Evolutionary conservation across 2,797 vertebrate genomes (phyloP).

Genomic region (Crypturellus tataupa): DNA sequence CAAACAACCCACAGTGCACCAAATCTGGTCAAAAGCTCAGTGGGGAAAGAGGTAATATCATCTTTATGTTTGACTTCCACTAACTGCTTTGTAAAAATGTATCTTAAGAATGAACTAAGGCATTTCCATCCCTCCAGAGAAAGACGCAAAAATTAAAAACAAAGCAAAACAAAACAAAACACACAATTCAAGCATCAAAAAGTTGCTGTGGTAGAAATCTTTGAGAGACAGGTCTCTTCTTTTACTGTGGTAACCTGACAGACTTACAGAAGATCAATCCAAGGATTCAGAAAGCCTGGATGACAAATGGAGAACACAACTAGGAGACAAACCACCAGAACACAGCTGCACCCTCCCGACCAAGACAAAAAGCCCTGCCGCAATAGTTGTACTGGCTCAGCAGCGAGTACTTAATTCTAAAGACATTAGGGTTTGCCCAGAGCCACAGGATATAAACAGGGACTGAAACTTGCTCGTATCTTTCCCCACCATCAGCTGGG

Average conservation of each 20-base stretch:
- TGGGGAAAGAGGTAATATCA: not conserved
- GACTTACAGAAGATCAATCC: not conserved
- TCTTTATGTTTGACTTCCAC: not conserved
- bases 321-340: not conserved
- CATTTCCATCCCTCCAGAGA: not conserved
- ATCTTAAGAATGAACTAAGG: not conserved
- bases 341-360: not conserved
- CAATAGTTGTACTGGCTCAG: not conserved
- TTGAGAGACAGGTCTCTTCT: not conserved
- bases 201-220: not conserved
- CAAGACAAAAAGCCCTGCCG: slow-evolving; percentile 20
- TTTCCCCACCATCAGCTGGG: not conserved
- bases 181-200: not conserved
- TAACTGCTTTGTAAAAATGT: not conserved
- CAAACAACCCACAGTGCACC: not conserved
- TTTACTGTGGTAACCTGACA: not conserved
- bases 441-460: slow-evolving; percentile 42
- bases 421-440: not conserved
- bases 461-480: slow-evolving; percentile 22
- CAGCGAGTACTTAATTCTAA: slow-evolving; percentile 25
- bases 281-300: not conserved
- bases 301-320: not conserved
- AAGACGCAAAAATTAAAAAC: not conserved
- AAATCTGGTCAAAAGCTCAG: not conserved
- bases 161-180: not conserved